These are phyloP conservation scores for Protosalanx chinensis DNA, from an alignment of 2,797 vertebrate genomes.

Conservation along the genomic window DNA sequence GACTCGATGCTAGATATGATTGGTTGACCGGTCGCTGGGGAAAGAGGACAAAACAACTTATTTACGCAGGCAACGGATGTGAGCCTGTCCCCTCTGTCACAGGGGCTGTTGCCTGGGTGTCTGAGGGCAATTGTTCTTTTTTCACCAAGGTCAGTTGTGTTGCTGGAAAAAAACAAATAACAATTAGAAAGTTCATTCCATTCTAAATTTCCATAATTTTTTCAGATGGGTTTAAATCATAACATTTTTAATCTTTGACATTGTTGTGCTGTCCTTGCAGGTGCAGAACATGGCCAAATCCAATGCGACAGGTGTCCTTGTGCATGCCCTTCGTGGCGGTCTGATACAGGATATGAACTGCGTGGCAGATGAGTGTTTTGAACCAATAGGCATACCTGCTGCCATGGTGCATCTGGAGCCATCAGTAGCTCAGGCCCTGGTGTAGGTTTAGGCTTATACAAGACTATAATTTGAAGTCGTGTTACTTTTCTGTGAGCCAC, in stretches of 20 bases:
- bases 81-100: conserved; percentile 34
- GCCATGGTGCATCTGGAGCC: conserved; percentile 72
- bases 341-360: conserved; percentile 79
- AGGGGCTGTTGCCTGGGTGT: conserved; percentile 74
- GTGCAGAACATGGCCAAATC: conserved; percentile 72
- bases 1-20: conserved; percentile 73
- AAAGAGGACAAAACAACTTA: conserved; percentile 45
- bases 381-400: conserved; percentile 64
- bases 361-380: conserved; percentile 60
- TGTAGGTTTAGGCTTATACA: conserved; percentile 43
- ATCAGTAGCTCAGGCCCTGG: conserved; percentile 55
- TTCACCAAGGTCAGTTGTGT: conserved; percentile 71
- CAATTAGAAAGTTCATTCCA: not conserved
- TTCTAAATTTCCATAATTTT: not conserved
- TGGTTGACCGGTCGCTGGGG: conserved; percentile 68
- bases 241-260: not conserved
- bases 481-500: not conserved
- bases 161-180: not conserved
- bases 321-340: conserved; percentile 61
- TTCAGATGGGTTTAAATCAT: not conserved
- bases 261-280: conserved; percentile 41
- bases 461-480: conserved; percentile 21
- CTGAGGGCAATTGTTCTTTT: conserved; percentile 73
- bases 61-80: conserved; percentile 70
- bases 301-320: conserved; percentile 71